These are phyloP conservation scores for Orthosia gothica DNA, from an alignment of 2,888 invertebrate genomes.

Conservation along the genomic window DNA sequence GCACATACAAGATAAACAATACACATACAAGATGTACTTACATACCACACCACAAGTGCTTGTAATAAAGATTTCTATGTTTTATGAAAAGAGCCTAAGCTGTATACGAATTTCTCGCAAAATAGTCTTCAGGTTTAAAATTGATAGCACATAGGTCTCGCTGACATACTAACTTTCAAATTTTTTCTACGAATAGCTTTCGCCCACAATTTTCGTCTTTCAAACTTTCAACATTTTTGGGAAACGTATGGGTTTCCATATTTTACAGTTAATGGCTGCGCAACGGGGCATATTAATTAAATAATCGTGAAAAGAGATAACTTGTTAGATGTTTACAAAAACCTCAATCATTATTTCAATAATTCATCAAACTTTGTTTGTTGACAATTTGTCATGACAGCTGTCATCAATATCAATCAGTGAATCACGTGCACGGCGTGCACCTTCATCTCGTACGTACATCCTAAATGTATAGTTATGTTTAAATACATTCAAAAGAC, in stretches of 20 bases:
- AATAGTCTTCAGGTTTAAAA: constrained; percentile 26
- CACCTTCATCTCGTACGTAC: too few species aligned
- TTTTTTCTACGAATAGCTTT: constrained; percentile 28
- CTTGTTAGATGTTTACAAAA: neutral
- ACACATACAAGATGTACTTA: too few species aligned
- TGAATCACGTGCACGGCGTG: too few species aligned
- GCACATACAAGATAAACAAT: too few species aligned
- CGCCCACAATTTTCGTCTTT: constrained; percentile 25
- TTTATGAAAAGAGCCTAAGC: constrained; percentile 10
- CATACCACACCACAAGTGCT: neutral
- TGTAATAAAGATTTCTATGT: too few species aligned
- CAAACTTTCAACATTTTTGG: constrained; percentile 18
- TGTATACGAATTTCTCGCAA: constrained; percentile 5
- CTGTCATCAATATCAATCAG: too few species aligned
- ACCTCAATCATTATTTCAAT: too few species aligned
- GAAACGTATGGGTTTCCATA: constrained; percentile 23
- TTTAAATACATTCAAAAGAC: too few species aligned
- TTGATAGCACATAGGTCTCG: constrained; percentile 20
- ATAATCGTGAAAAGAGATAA: neutral
- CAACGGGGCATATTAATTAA: constrained; percentile 20
- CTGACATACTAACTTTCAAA: neutral
- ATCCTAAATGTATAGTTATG: too few species aligned
- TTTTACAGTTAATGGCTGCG: constrained; percentile 23
- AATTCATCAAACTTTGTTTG: too few species aligned
- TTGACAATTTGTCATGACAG: too few species aligned